A percentile compares a stretch with the other conserved stretches of the same genome.
Evolutionary conservation across 2,797 vertebrate genomes (phyloP).

Genomic region (Zenarchopterus dispar): DNA sequence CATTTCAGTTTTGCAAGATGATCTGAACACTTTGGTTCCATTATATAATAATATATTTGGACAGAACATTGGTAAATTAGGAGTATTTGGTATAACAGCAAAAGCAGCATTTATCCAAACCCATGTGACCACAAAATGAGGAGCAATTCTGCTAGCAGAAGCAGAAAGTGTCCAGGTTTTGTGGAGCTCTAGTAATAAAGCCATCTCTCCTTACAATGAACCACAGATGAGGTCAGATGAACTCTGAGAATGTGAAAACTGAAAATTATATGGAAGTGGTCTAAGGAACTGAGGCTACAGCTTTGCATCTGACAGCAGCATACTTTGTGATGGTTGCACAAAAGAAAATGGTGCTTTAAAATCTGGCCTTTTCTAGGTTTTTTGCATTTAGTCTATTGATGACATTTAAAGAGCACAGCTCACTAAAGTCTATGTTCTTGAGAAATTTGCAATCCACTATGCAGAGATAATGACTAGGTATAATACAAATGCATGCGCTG

Average conservation of each 20-base stretch:
- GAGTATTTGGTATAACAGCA: conserved; percentile 49
- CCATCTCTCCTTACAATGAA: conserved; percentile 53
- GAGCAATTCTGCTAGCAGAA: conserved; percentile 62
- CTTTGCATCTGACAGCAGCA: not conserved
- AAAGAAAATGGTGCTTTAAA: not conserved
- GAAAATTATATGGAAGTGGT: conserved; percentile 1
- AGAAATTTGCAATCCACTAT: not conserved
- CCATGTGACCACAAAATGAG: conserved; percentile 59
- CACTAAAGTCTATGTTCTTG: too few relatives aligned
- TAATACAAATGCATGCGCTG: conserved; percentile 56
- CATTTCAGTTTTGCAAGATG: conserved; percentile 1
- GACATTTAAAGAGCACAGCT: not conserved
- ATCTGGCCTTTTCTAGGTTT: not conserved
- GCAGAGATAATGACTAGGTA: conserved; percentile 62
- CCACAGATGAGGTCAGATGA: conserved; percentile 37
- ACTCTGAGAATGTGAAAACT: conserved; percentile 19
- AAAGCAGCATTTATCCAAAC: conserved; percentile 48
- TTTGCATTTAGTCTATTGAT: not conserved
- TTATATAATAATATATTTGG: not conserved
- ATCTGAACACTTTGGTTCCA: conserved; percentile 6
- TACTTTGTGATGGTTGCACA: not conserved
- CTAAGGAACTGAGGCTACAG: conserved; percentile 2
- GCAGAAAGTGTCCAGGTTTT: conserved; percentile 60
- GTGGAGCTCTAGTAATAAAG: conserved; percentile 45
- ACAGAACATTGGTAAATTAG: conserved; percentile 36